Conservation (phyloP, 2,888 invertebrate genomes). For the Pasiphila rectangulata region DNA sequence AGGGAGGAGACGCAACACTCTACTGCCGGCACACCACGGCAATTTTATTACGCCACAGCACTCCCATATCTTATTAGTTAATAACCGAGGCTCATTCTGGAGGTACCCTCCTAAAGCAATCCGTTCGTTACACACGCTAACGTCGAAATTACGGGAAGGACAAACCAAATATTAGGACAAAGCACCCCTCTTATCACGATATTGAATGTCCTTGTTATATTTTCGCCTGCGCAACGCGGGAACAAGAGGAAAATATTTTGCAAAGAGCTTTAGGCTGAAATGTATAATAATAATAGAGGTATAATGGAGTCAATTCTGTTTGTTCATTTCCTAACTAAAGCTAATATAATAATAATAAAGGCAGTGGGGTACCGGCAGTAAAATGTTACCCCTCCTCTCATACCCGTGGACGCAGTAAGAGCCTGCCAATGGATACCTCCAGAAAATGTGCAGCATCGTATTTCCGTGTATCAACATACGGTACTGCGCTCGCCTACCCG, state of each 20-base stretch:
- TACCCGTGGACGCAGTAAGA: too few relatives aligned
- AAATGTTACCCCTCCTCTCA: too few relatives aligned
- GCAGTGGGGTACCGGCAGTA: too few relatives aligned
- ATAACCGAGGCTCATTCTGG: constrained; percentile 15
- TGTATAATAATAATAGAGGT: too few relatives aligned
- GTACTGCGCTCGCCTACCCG: too few relatives aligned
- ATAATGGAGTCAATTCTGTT: too few relatives aligned
- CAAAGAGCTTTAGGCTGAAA: constrained; percentile 10
- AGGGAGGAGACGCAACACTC: too few relatives aligned
- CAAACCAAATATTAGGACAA: constrained; percentile 34
- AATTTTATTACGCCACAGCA: constrained; percentile 10
- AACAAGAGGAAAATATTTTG: constrained; percentile 23
- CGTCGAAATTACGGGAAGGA: constrained; percentile 31
- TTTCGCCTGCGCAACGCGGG: constrained; percentile 13
- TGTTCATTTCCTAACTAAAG: not conserved
- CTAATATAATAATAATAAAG: not conserved
- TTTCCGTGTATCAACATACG: too few relatives aligned
- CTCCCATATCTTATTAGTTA: constrained; percentile 21
- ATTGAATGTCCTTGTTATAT: constrained; percentile 30
- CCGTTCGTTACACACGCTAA: constrained; percentile 27
- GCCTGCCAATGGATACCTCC: too few relatives aligned
- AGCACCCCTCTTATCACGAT: constrained; percentile 30
- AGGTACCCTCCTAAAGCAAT: constrained; percentile 25
- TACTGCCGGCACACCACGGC: too few relatives aligned
- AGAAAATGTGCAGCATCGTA: too few relatives aligned